Conservation (phyloP, 1,140 invertebrate genomes). For the Reticulitermes speratus region DNA sequence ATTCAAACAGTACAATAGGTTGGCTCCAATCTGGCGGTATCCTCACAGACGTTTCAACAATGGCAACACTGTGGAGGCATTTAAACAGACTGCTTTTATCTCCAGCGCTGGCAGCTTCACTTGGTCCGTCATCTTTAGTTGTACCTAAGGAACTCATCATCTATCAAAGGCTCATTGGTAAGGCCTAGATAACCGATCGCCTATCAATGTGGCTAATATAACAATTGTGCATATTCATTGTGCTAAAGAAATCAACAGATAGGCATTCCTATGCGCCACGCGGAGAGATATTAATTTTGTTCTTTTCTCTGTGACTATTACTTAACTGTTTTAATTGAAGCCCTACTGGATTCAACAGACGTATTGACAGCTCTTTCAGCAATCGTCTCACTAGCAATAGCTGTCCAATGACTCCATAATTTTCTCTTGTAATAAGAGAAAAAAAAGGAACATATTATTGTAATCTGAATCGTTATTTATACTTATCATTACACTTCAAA, state of each 20-base stretch:
- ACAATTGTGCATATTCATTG: background rate
- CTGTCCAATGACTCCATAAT: background rate
- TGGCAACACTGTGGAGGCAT: background rate
- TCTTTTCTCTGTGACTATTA: slow-evolving; percentile 9
- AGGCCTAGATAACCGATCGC: background rate
- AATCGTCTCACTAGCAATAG: background rate
- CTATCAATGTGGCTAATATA: background rate
- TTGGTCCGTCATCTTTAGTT: slow-evolving; percentile 7
- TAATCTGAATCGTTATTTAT: background rate
- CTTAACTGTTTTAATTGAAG: slow-evolving; percentile 19
- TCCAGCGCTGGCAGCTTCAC: background rate
- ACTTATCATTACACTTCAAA: background rate
- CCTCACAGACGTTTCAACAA: background rate
- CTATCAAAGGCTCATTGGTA: background rate
- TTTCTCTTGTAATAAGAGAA: background rate
- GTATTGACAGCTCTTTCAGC: background rate
- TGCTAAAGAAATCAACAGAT: slow-evolving; percentile 4
- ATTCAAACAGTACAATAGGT: background rate
- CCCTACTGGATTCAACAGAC: slow-evolving; percentile 13
- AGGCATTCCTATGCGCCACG: background rate
- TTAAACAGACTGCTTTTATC: background rate
- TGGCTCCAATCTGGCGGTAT: background rate
- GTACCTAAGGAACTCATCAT: background rate
- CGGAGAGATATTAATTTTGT: background rate
- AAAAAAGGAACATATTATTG: background rate